Percentiles rank a stretch among this genome's conserved stretches.
These are phyloP conservation scores for Coelogynopora nodosa DNA, from an alignment of 2,888 invertebrate genomes.

Conservation along the genomic window DNA sequence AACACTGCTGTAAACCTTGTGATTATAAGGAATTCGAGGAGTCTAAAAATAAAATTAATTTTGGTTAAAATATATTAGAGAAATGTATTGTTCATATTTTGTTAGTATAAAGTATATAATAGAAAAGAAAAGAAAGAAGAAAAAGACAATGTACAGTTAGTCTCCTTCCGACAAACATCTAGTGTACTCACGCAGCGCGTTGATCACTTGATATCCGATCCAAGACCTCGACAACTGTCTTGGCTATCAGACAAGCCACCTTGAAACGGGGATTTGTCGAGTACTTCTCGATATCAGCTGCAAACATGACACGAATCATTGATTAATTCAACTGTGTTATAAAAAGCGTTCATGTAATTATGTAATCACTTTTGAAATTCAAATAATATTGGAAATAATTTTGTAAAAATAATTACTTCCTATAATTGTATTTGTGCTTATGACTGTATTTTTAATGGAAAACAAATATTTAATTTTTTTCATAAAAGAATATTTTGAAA, in stretches of 20 bases:
- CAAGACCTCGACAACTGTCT: not conserved
- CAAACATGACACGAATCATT: not conserved
- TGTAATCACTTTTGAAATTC: not conserved
- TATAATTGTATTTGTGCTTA: too few species aligned
- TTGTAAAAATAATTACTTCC: too few species aligned
- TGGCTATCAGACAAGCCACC: not conserved
- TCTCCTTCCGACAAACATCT: too few species aligned
- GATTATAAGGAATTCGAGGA: conserved; percentile 54
- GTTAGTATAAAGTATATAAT: not conserved
- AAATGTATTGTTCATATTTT: not conserved
- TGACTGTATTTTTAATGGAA: too few species aligned
- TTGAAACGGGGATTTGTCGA: not conserved
- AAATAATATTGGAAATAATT: conserved; percentile 8
- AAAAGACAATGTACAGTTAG: too few species aligned
- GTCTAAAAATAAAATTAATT: not conserved
- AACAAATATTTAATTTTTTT: too few species aligned
- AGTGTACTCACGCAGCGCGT: not conserved
- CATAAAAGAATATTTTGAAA: too few species aligned
- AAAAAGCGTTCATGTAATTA: not conserved
- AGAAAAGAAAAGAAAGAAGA: not conserved
- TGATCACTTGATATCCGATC: not conserved
- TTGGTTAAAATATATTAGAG: not conserved
- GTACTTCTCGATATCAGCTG: not conserved
- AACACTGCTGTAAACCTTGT: conserved; percentile 59
- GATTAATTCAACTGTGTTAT: too few species aligned